phyloP scores from a whole-genome alignment of 2,113 vertebrate species.

The Phoxinus phoxinus region DNA sequence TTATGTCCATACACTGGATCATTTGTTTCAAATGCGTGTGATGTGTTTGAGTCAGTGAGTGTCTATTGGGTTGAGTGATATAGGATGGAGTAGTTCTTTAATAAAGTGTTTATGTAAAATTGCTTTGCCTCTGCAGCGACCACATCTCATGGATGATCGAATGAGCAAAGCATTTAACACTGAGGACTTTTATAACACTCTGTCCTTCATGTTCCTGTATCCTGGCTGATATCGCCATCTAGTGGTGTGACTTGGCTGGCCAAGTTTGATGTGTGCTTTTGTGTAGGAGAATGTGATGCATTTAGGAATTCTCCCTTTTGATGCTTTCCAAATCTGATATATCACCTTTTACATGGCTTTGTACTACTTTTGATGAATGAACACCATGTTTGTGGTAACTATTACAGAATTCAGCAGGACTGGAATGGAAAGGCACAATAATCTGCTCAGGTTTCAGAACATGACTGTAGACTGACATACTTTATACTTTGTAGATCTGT shows the following conservation, averaged over 20 bases:
- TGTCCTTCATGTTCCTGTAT: constrained; percentile 50
- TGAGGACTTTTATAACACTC: constrained; percentile 17
- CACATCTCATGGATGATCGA: not conserved
- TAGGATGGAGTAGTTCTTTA: not conserved
- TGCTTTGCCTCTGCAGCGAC: constrained; percentile 3
- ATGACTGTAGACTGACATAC: constrained; percentile 41
- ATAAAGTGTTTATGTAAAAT: not conserved
- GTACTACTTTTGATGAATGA: constrained; percentile 70
- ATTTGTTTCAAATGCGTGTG: constrained; percentile 24
- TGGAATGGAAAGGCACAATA: constrained; percentile 73
- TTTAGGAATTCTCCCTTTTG: constrained; percentile 57
- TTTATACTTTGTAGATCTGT: constrained; percentile 7
- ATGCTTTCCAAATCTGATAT: constrained; percentile 68
- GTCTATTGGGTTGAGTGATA: constrained; percentile 42
- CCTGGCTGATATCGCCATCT: constrained; percentile 74
- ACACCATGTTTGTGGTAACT: constrained; percentile 67
- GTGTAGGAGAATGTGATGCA: constrained; percentile 64
- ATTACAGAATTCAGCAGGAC: constrained; percentile 76
- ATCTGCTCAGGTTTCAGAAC: constrained; percentile 61
- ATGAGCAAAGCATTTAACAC: constrained; percentile 4
- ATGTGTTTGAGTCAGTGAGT: constrained; percentile 66
- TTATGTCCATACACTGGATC: not conserved
- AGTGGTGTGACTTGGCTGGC: constrained; percentile 86
- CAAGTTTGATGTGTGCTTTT: constrained; percentile 72
- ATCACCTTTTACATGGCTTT: constrained; percentile 73